These are phyloP conservation scores for Montifringilla adamsi DNA, from an alignment of 2,113 vertebrate species.

Conservation along the genomic window DNA sequence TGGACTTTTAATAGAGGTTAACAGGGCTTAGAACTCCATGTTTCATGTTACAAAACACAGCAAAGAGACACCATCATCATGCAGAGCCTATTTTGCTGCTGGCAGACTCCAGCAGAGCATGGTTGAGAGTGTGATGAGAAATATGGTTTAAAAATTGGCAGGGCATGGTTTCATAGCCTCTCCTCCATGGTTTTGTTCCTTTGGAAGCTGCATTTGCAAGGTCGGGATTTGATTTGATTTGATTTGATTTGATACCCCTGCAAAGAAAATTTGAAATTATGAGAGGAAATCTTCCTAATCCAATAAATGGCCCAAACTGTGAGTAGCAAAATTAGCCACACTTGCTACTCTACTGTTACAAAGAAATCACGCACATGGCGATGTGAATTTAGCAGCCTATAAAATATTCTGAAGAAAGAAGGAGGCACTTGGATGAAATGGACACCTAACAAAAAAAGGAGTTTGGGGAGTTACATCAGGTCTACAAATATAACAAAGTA, in stretches of 20 bases:
- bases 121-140: neutral
- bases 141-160: neutral
- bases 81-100: neutral
- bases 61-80: neutral
- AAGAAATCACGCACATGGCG: fast-evolving
- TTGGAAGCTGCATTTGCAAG: neutral
- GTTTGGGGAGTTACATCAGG: neutral
- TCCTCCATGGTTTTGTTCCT: neutral
- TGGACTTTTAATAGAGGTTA: neutral
- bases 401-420: neutral
- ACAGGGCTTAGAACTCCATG: neutral
- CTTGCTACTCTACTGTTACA: neutral
- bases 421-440: neutral
- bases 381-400: neutral
- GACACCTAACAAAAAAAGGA: no score
- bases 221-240: neutral
- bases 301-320: fast-evolving
- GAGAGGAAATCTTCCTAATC: neutral
- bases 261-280: neutral
- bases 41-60: neutral
- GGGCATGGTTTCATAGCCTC: neutral
- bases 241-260: neutral
- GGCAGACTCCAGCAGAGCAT: neutral
- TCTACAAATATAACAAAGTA: neutral
- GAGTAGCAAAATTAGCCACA: neutral